A percentile compares a stretch with the other conserved stretches of the same genome.
Conservation (phyloP, 2,797 vertebrate species). For the Scolopax bukidnonensis region DNA sequence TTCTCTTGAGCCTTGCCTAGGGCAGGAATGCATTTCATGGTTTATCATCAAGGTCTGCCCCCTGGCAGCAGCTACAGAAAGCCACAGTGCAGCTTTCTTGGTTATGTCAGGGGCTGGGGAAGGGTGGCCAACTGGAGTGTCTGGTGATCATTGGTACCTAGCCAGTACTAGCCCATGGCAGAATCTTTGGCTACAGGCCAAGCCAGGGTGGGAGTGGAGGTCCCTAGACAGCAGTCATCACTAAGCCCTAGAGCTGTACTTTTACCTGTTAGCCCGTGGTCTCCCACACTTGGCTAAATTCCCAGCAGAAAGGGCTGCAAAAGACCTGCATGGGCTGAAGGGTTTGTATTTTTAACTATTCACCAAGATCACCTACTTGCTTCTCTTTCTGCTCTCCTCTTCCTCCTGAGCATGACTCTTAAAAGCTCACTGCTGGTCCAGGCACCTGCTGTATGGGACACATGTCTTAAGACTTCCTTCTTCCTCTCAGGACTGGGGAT, state of each 20-base stretch:
- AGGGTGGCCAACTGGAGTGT: not conserved
- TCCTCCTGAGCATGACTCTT: not conserved
- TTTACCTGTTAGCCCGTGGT: not conserved
- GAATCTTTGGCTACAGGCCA: not conserved
- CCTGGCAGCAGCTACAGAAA: not conserved
- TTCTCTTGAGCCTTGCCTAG: not conserved
- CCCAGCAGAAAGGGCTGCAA: not conserved
- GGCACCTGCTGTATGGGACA: not conserved
- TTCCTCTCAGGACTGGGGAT: not conserved
- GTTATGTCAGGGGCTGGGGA: not conserved
- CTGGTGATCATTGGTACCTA: too few species aligned
- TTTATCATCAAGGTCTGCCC: not conserved
- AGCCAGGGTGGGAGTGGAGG: not conserved
- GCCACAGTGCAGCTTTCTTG: not conserved
- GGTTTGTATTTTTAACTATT: not conserved
- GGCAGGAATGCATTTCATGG: not conserved
- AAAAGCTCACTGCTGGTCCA: not conserved
- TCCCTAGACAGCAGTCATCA: not conserved
- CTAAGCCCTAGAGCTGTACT: not conserved
- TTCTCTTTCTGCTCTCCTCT: not conserved
- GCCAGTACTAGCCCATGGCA: not conserved
- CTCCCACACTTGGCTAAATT: not conserved
- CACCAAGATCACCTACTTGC: not conserved
- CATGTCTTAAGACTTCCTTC: not conserved
- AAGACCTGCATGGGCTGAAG: not conserved